These are phyloP conservation scores for Stomorhina lunata DNA, from an alignment of 2,888 invertebrate genomes.

Conservation along the genomic window DNA sequence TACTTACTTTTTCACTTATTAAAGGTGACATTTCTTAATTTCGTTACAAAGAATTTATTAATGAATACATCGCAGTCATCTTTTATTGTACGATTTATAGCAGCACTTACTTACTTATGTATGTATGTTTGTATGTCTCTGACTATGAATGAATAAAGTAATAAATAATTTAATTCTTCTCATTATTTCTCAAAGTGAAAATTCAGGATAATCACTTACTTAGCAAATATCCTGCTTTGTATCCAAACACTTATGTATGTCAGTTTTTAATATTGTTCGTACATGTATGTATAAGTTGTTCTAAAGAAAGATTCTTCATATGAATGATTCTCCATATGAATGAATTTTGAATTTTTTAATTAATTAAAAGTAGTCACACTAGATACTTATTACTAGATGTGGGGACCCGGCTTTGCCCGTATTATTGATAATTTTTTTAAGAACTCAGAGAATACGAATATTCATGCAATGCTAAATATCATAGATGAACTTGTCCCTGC, in stretches of 20 bases:
- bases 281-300: not conserved
- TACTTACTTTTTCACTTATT: conserved; percentile 58
- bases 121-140: not conserved
- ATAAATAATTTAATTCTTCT: conserved; percentile 47
- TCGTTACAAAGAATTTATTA: conserved; percentile 57
- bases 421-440: too few species aligned
- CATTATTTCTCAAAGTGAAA: conserved; percentile 10
- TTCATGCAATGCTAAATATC: too few species aligned
- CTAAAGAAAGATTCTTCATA: not conserved
- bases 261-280: not conserved
- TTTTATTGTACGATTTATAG: conserved; percentile 35
- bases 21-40: conserved; percentile 66
- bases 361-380: too few species aligned
- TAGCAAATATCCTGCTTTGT: not conserved
- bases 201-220: conserved; percentile 43
- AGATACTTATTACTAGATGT: too few species aligned
- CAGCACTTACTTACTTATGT: too few species aligned
- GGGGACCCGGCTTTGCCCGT: too few species aligned
- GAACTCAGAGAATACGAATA: too few species aligned
- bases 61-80: conserved; percentile 45
- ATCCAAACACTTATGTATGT: not conserved
- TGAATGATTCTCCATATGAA: too few species aligned
- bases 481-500: too few species aligned
- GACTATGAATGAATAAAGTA: conserved; percentile 19
- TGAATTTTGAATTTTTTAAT: too few species aligned